phyloP scores from a whole-genome alignment of 2,888 invertebrate genomes.

The Tipula lateralis region DNA sequence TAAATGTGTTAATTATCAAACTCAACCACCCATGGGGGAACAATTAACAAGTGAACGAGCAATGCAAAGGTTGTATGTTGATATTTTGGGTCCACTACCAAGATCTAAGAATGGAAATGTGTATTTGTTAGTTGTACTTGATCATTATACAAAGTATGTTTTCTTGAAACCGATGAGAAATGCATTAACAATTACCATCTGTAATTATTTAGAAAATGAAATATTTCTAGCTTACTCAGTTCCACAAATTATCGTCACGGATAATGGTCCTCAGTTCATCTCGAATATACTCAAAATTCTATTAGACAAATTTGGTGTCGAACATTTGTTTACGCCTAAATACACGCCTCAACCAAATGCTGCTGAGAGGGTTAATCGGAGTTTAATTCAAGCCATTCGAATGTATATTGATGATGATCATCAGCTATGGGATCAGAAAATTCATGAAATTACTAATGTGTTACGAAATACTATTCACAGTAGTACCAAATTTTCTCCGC shows the following conservation, averaged over 20 bases:
- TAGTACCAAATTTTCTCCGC: not conserved
- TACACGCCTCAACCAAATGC: not conserved
- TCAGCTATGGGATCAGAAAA: not conserved
- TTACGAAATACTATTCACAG: not conserved
- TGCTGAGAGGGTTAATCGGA: not conserved
- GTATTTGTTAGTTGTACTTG: not conserved
- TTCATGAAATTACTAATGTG: not conserved
- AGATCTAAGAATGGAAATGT: not conserved
- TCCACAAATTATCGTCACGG: too few species aligned
- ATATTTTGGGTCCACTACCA: not conserved
- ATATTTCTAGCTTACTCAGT: not conserved
- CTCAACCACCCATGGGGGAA: slow-evolving; percentile 32
- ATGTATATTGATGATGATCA: too few species aligned
- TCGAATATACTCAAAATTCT: too few species aligned
- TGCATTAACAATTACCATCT: not conserved
- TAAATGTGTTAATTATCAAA: too few species aligned
- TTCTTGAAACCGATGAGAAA: not conserved
- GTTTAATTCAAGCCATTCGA: not conserved
- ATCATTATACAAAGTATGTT: too few species aligned
- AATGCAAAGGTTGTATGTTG: not conserved
- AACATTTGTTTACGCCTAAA: too few species aligned
- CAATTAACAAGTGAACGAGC: not conserved
- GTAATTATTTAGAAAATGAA: too few species aligned
- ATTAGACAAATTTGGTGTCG: too few species aligned
- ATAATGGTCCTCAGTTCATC: too few species aligned